Evolutionary conservation across 1,140 invertebrate genomes (phyloP), one percentile per base, ranked within the genome.

Genomic region (Zeugodacus cucurbitae): DNA sequence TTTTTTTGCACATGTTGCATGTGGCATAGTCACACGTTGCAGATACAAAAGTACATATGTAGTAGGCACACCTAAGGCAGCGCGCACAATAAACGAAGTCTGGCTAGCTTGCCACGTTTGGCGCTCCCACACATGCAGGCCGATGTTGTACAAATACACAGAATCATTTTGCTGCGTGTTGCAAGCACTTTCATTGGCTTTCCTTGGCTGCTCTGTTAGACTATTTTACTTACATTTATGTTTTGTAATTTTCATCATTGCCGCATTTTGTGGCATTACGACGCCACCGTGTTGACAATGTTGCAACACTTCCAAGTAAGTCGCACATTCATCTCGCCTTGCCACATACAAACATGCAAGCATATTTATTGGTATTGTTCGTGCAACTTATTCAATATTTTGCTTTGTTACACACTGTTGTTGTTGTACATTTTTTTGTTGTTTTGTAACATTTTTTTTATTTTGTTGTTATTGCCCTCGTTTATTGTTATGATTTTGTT

Each of bases 221-320:
- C 58, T 26, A 62, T 62, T 54, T 62, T 82, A 82, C 74, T 48
- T 82, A 48, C 37, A 82, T 82, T 82, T 54, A 82, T 82, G 74
- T 82, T 82, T 82, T 29, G 74, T 82, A 17, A 82, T 82, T 82
- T 82, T 82, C 74, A 82, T 82, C 74, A 82, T 20, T 82, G 74
- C 41, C 74, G 41, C 74, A 82, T 82, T 82, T 82, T 82, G 74
- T 48, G 74, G 74, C 74, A 82, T 48, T 44, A 74, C 32, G 67
- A 74, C 34, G 67, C 67, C 34, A 74, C 67, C 67, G 67, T 74
- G 67, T 74, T 74, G 67, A 74, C 67, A 74, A 74, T 74, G 67
- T 74, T 74, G 67, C 67, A 74, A 74, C 17, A 74, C 17, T 74
- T n/a, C 74, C 41, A 82, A 82, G 74, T 82, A 82, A 22, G 4